phyloP scores from a whole-genome alignment of 2,113 vertebrate species.

The Cyprinodon variegatus region DNA sequence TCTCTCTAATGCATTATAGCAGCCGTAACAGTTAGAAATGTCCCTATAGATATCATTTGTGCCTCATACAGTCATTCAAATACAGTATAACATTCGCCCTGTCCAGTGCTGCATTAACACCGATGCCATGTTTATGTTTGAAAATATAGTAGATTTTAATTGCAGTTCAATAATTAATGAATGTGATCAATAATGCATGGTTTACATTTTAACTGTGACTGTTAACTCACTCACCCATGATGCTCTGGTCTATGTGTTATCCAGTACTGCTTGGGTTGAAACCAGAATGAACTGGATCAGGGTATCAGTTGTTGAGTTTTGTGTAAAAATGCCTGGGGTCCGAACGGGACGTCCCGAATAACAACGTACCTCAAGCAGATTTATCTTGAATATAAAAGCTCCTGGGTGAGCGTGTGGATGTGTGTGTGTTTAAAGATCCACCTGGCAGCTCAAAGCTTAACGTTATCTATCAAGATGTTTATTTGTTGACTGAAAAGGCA shows the following conservation, averaged over 20 bases:
- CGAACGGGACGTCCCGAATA: too few species aligned
- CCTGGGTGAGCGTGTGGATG: neutral
- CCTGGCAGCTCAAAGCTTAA: conserved; percentile 24
- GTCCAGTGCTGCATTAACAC: neutral
- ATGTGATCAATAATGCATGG: neutral
- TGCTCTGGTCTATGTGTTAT: neutral
- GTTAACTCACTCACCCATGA: neutral
- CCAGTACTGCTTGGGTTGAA: neutral
- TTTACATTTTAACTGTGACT: neutral
- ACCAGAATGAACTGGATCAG: neutral
- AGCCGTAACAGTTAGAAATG: neutral
- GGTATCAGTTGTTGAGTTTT: neutral
- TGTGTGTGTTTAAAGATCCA: neutral
- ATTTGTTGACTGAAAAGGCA: conserved; percentile 9
- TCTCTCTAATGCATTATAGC: neutral
- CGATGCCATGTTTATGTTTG: neutral
- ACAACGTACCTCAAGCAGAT: neutral
- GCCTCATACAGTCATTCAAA: neutral
- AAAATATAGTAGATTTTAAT: neutral
- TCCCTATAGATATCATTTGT: neutral
- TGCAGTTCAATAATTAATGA: neutral
- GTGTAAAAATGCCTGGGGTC: neutral
- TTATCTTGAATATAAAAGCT: neutral
- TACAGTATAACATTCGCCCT: neutral
- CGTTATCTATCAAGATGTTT: neutral